phyloP scores from a whole-genome alignment of 1,140 invertebrate genomes.

The Rhopalosiphum padi region DNA sequence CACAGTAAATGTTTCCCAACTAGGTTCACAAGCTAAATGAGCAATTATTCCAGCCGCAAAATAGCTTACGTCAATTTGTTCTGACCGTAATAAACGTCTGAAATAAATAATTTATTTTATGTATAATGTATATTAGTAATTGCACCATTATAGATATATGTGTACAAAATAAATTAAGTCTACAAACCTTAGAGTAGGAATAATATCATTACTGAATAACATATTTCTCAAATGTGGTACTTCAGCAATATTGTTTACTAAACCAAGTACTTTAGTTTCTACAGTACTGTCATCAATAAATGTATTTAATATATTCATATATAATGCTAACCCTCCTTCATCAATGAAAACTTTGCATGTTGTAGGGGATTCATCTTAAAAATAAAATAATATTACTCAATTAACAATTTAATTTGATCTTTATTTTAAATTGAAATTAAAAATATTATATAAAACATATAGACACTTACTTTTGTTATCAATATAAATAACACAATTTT shows the following conservation, averaged over 20 bases:
- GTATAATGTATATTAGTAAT: not conserved
- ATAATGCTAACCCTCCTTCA: slow-evolving; percentile 75
- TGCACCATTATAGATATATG: not conserved
- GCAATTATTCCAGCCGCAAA: slow-evolving; percentile 84
- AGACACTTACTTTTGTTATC: not conserved
- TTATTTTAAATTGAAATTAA: not conserved
- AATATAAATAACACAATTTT: not conserved
- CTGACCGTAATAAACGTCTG: slow-evolving; percentile 69
- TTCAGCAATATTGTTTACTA: slow-evolving; percentile 85
- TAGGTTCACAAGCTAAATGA: slow-evolving; percentile 73
- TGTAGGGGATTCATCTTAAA: slow-evolving; percentile 73
- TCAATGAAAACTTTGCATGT: slow-evolving; percentile 78
- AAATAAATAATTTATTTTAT: slow-evolving; percentile 30
- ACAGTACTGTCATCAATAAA: slow-evolving; percentile 73
- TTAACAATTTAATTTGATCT: not conserved
- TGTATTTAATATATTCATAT: slow-evolving; percentile 72
- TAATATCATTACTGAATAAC: slow-evolving; percentile 56
- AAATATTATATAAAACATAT: not conserved
- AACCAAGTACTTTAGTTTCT: slow-evolving; percentile 81
- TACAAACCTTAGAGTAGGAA: slow-evolving; percentile 52
- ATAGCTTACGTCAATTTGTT: slow-evolving; percentile 81
- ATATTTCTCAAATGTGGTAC: slow-evolving; percentile 64
- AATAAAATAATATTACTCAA: slow-evolving; percentile 17
- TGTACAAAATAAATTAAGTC: not conserved
- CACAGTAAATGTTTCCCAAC: slow-evolving; percentile 62